Conservation (phyloP, 2,113 vertebrate genomes). For the Thermophis baileyi region DNA sequence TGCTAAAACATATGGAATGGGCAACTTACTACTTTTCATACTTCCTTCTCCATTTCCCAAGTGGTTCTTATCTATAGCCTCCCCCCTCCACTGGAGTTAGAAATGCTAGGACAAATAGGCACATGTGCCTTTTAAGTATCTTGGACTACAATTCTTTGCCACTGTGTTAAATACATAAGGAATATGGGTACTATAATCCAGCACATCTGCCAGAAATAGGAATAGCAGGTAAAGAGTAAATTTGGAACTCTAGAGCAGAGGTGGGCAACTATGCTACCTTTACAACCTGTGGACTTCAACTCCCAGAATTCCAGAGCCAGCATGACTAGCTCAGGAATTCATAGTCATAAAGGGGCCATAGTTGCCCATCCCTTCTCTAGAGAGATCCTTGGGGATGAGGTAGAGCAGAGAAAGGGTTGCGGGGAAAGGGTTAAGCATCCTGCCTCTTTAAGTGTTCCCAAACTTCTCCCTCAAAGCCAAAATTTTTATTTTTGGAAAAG, state of each 20-base stretch:
- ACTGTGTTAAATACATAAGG: not conserved
- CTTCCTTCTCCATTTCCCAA: not conserved
- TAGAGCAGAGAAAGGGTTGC: not conserved
- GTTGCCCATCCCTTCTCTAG: not conserved
- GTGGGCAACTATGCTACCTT: not conserved
- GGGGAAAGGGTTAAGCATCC: not conserved
- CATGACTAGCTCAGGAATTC: not conserved
- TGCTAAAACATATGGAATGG: not conserved
- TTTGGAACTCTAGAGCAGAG: not conserved
- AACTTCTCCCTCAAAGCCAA: not conserved
- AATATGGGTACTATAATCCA: not conserved
- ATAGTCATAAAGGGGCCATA: not conserved
- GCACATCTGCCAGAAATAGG: not conserved
- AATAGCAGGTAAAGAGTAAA: not conserved
- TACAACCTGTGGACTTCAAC: not conserved
- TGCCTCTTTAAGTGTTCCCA: not conserved
- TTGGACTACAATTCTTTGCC: not conserved
- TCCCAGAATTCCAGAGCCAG: not conserved
- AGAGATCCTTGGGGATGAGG: not conserved
- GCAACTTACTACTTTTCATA: not conserved
- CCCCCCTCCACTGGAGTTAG: not conserved
- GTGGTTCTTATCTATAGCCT: not conserved
- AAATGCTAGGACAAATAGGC: not conserved
- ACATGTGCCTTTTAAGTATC: not conserved
- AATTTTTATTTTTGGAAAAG: not conserved